These are phyloP conservation scores for Neodiprion pinetum DNA, from an alignment of 1,140 invertebrate species.

Conservation along the genomic window DNA sequence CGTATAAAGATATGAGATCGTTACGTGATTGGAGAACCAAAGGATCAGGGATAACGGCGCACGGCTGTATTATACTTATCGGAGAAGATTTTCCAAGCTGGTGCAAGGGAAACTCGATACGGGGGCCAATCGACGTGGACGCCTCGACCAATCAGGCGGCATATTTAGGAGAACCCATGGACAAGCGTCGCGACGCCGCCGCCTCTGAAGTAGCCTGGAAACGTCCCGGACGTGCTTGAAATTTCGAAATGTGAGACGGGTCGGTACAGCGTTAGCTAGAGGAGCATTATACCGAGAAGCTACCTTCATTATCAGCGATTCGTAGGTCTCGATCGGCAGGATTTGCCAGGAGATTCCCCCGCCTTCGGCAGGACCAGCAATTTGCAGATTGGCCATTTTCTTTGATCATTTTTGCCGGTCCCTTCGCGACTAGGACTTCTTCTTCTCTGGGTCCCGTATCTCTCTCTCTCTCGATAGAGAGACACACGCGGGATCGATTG, in stretches of 20 bases:
- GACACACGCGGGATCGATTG: too few species aligned
- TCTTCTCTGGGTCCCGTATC: too few species aligned
- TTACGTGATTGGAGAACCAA: not conserved
- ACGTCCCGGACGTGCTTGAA: not conserved
- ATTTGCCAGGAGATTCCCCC: not conserved
- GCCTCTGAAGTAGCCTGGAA: not conserved
- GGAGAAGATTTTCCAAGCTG: not conserved
- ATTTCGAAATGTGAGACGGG: not conserved
- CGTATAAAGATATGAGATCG: not conserved
- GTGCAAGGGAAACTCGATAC: not conserved
- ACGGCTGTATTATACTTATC: not conserved
- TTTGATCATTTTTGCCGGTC: not conserved
- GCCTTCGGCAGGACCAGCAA: not conserved
- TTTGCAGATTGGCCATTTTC: not conserved
- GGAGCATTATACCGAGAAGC: not conserved
- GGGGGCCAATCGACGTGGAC: not conserved
- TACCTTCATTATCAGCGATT: conserved; percentile 1
- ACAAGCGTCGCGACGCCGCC: too few species aligned
- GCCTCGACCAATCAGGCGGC: not conserved
- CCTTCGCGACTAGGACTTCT: not conserved
- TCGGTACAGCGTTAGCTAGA: too few species aligned
- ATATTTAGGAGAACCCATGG: not conserved
- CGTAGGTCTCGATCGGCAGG: not conserved
- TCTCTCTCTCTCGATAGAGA: too few species aligned
- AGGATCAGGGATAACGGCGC: not conserved